Base-by-base conservation (phyloP, 2,797 vertebrate species). In the Cryptoprocta ferox region DNA sequence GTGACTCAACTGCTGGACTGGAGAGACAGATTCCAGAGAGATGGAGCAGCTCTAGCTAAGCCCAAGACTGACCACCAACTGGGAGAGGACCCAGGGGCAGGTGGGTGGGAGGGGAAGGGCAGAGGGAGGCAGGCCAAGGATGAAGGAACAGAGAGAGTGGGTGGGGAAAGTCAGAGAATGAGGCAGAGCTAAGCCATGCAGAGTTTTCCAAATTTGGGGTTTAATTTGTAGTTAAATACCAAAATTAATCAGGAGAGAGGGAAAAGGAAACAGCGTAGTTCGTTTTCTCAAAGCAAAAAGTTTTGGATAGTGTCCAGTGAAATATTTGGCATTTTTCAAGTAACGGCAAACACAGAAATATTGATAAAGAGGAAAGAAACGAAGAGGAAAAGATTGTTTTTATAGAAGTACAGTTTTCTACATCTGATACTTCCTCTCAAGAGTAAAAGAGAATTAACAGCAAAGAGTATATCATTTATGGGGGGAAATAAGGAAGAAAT, bases 1-100 rank as follows among this genome's bases (percentile, higher is more conserved):
- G 53, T 96, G 93, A 97, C 75, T 98, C 95, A 96, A 28, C 9
- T 9, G 10, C 35, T 84, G 66, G 70, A 32, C 50, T 37, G 15
- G 6, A 81, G 80, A 90, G 37, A 95, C 66, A 88, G 42, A 95
- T 68, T 97, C 89, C 94, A 84, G n/a, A 93, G 61, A 42, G 50
- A 56, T 16, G 61, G 85, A 93, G 37, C 18, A 78, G 70, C 50
- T 45, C 75, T 70, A 53, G 10, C n/a, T 35, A 73, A 35, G 35
- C 65, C 56, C 68, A 71, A 73, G 37, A 32, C 24, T 50, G 68
- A 84, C 66, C 78, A 91, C 75, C 66, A 48, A 5, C 85, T 75
- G 71, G 75, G 79, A 92, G 50, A 68, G 26, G 56, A 70, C 1
- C 19, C 45, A 59, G 30, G 9, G 59, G 24, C 9, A 21, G 6